Conservation (phyloP, 2,888 invertebrate species). For the Chrysomela aeneicollis region DNA sequence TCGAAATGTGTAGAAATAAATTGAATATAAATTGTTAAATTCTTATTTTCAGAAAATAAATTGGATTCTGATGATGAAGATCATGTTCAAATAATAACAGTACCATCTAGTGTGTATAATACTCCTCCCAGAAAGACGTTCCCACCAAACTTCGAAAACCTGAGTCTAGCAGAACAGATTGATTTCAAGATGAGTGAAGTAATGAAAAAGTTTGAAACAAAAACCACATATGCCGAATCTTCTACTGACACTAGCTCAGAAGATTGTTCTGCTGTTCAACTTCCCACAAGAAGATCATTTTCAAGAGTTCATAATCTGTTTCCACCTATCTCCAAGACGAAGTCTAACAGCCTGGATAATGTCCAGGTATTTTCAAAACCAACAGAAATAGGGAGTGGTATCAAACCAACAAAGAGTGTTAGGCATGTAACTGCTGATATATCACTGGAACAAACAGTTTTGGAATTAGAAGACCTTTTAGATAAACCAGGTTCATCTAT, state of each 20-base stretch:
- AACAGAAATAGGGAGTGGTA: not conserved
- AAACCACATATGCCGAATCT: slow-evolving; percentile 54
- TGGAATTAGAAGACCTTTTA: not conserved
- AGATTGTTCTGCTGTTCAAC: not conserved
- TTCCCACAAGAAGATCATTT: slow-evolving; percentile 6
- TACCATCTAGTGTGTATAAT: slow-evolving; percentile 40
- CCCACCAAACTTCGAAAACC: slow-evolving; percentile 45
- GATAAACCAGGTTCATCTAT: not conserved
- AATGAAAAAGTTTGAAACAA: slow-evolving; percentile 64
- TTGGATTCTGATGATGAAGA: slow-evolving; percentile 20
- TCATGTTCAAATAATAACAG: slow-evolving; percentile 46
- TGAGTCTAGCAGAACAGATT: slow-evolving; percentile 56
- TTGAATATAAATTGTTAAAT: too few species aligned
- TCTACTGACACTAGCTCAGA: slow-evolving; percentile 57
- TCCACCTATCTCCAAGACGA: not conserved
- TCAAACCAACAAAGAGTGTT: slow-evolving; percentile 19
- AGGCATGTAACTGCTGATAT: slow-evolving; percentile 47
- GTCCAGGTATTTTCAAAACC: not conserved
- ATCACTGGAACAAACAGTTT: slow-evolving; percentile 13
- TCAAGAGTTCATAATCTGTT: slow-evolving; percentile 15
- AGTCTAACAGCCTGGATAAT: not conserved
- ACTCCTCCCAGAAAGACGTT: slow-evolving; percentile 43
- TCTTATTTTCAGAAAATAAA: slow-evolving; percentile 8
- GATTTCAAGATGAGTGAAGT: slow-evolving; percentile 65
- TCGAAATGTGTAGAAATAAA: too few species aligned